These are phyloP conservation scores for Xenops minutus DNA, from an alignment of 2,797 vertebrate genomes.

Conservation along the genomic window DNA sequence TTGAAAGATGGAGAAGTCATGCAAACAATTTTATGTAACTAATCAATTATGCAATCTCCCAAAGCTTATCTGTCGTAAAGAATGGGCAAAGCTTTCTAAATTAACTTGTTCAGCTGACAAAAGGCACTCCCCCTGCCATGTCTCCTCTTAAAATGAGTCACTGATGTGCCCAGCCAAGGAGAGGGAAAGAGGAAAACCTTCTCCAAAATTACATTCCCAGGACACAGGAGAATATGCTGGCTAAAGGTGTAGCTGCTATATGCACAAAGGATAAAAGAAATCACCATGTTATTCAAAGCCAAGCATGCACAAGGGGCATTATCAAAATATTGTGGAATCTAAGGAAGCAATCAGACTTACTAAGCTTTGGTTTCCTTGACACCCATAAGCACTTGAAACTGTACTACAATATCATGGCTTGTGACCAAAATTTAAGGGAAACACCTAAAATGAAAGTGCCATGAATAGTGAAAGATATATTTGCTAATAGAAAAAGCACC, in stretches of 20 bases:
- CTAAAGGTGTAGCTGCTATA: not conserved
- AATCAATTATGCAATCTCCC: not conserved
- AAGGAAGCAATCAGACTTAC: not conserved
- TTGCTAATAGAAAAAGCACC: not conserved
- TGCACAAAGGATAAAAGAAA: not conserved
- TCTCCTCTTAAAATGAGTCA: not conserved
- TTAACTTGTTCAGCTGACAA: not conserved
- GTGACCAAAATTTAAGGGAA: not conserved
- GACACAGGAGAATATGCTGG: not conserved
- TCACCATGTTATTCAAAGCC: not conserved
- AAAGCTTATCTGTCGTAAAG: not conserved
- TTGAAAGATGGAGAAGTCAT: not conserved
- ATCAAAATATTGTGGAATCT: not conserved
- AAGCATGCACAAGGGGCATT: not conserved
- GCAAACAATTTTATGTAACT: not conserved
- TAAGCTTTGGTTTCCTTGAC: not conserved
- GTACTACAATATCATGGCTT: not conserved
- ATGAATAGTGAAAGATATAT: not conserved
- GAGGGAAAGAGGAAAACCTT: not conserved
- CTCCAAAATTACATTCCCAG: not conserved
- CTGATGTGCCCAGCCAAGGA: not conserved
- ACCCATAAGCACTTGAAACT: not conserved
- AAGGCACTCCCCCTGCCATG: not conserved
- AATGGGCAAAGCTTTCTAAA: not conserved
- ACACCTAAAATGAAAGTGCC: not conserved